Base-by-base conservation (phyloP, 2,888 invertebrate species). In the Tineola bisselliella region DNA sequence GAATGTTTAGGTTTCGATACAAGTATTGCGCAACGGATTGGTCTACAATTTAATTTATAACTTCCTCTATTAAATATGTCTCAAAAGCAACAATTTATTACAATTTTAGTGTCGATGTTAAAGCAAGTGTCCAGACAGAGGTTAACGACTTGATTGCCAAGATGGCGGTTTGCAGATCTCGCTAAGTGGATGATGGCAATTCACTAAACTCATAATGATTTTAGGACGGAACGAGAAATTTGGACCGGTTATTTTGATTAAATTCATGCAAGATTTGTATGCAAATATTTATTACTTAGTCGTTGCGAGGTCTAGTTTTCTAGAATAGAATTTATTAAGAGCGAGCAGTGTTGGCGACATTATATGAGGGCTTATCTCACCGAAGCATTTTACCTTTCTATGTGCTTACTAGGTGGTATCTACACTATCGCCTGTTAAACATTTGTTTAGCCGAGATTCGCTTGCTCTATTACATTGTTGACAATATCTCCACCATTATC, bases 131-230 rank as follows among this genome's bases (percentile, higher is more conserved):
- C 52, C 67, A 64, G 69, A 64, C 71, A 70, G 69, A 77, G 83
- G 84, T 84, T 82, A 84, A 84, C 79, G 75, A 82, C 77, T 77
- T 81, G 81, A 83, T 84, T 80, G 79, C 71, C 70, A 80, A 77
- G 78, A 81, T 79, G 81, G 77, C 81, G 78, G 75, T 75, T 75
- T 67, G n/a, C 75, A n/a, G 70, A 79, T 79, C 74, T 80, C 81
- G 80, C 73, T 83, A 84, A 84, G 79, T 83, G 81, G 76, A 81
- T 82, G 80, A 84, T 83, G 79, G 75, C 76, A 69, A 75, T 48
- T 61, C 68, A 68, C 60, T 48, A 60, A 60, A 48, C 31, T 48
- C 44, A n/a, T n/a, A 25, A 44, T 17, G 44, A 60, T 60, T 60
- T 60, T 54, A 18, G 19, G 19, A 54, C 12, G 15, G 25, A 54